phyloP scores from a whole-genome alignment of 2,888 invertebrate species.

The Heterodera filipjevi region DNA sequence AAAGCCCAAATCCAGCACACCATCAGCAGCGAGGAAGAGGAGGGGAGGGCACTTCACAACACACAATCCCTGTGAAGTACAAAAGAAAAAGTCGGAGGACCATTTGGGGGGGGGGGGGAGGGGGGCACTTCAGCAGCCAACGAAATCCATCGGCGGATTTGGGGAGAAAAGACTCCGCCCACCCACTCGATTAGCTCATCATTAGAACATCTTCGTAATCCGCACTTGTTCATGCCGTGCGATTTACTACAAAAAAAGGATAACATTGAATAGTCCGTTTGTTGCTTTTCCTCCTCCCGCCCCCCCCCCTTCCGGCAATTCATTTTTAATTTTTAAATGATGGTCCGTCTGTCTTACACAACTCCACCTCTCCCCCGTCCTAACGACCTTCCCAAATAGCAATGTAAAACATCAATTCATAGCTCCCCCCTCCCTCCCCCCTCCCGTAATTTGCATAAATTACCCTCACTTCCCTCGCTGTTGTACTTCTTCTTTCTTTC shows the following conservation, averaged over 20 bases:
- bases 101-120: not conserved
- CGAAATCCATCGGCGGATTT: not conserved
- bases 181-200: conserved; percentile 2
- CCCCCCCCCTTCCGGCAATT: not conserved
- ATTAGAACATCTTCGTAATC: not conserved
- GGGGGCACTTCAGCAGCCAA: not conserved
- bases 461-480: not conserved
- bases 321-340: not conserved
- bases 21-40: not conserved
- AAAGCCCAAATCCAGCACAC: not conserved
- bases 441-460: conserved; percentile 4
- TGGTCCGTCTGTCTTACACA: not conserved
- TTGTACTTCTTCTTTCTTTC: not conserved
- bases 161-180: not conserved
- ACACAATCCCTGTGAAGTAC: not conserved
- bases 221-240: no score
- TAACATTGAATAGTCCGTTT: no score
- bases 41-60: not conserved
- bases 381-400: no score
- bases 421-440: no score
- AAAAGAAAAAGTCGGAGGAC: not conserved
- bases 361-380: not conserved
- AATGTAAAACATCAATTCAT: not conserved
- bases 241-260: no score
- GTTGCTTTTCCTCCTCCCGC: not conserved